Base-by-base conservation (phyloP, 2,113 vertebrate species). In the Glaucidium brasilianum region DNA sequence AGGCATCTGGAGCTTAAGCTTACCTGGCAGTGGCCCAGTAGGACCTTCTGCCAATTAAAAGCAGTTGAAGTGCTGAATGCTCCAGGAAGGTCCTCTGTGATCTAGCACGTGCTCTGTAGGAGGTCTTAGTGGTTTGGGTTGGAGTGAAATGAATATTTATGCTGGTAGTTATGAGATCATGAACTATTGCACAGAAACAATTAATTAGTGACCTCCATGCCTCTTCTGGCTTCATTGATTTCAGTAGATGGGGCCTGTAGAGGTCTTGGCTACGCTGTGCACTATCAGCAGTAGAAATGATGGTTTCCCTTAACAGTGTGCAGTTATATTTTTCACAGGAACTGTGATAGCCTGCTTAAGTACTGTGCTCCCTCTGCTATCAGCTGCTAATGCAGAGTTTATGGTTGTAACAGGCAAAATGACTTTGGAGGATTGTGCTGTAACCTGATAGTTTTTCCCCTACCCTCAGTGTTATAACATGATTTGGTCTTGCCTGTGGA, bases 381-480 rank as follows among this genome's bases (percentile, higher is more conserved):
- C 89, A 91, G 93, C 78, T 92, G 87, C 96, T 96, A 96, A 97
- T 9, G n/a, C 63, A 72, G 95, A 95, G 95, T 96, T 97, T 97
- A 94, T 96, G 92, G 95, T 96, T 95, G 94, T 97, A 96, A 97
- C 86, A 96, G 94, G 94, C 84, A 95, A 97, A 96, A 97, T 97
- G 89, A 97, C 93, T 96, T 95, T 90, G 96, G 95, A 96, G 95
- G 94, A 91, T 96, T 97, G 94, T 96, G 94, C 97, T 97, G 95
- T 97, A 96, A 96, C 94, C 94, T 94, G 96, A 96, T 96, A 95
- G 93, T 93, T 95, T 95, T 96, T 93, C 85, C 84, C 63, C 35
- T 96, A 94, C 84, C 67, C 81, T 92, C 94, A 90, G 80, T 18
- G 55, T 96, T 97, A 83, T 97, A 97, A 97, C 91, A 67, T 93